phyloP scores from a whole-genome alignment of 2,113 vertebrate species.

The Peucedramus taeniatus region DNA sequence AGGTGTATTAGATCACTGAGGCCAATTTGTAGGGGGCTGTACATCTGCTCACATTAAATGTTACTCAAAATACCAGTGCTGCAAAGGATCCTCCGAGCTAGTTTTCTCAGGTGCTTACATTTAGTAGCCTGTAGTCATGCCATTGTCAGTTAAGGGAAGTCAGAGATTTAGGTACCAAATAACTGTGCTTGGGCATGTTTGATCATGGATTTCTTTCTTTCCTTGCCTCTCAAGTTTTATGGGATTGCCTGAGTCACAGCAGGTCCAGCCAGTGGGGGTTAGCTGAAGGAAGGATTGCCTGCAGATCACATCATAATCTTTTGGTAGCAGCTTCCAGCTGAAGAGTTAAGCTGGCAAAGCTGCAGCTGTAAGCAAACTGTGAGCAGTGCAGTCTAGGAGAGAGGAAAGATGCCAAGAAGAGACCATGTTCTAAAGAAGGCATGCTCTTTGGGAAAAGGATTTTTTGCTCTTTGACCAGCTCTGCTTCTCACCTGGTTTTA shows the following conservation, averaged over 20 bases:
- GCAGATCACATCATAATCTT: background rate
- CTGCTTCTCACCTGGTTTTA: background rate
- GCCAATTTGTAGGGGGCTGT: background rate
- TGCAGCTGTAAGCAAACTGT: background rate
- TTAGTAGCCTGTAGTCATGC: accelerated
- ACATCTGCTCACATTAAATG: background rate
- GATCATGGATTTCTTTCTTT: background rate
- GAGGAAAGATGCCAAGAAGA: background rate
- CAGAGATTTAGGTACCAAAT: background rate
- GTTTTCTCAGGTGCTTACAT: background rate
- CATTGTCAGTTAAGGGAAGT: background rate
- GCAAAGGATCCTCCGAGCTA: background rate
- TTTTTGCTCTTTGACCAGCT: background rate
- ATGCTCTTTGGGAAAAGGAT: background rate
- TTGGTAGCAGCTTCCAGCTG: background rate
- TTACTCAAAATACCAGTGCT: background rate
- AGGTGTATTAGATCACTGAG: background rate
- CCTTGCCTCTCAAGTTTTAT: background rate
- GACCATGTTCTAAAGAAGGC: background rate
- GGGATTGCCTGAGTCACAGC: background rate
- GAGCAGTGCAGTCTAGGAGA: background rate
- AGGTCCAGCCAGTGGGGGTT: background rate
- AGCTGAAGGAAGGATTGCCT: background rate
- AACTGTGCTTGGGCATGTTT: background rate
- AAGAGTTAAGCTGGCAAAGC: background rate